Base-by-base conservation (phyloP, 1,140 invertebrate species). In the Whitmania pigra region DNA sequence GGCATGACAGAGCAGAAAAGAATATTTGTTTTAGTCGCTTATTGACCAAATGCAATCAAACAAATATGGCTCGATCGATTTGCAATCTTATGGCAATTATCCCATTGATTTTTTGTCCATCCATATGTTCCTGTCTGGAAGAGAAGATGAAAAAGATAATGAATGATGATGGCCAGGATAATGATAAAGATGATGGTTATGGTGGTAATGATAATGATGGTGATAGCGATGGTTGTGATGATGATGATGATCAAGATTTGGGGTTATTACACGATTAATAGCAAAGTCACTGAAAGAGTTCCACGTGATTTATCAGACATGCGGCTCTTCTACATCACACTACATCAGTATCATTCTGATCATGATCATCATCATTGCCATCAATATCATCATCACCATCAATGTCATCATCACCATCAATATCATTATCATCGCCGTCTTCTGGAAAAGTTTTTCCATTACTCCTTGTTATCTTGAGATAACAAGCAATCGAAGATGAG, bases 401-500 rank as follows among this genome's bases (percentile, higher is more conserved):
- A 57, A 4, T 9, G 9, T 57, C 25, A 57, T n/a, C 25, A 57
- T 57, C 25, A 57, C 9, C 25, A n/a, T 5, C 54, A 57, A 9
- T 20, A 25, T 57, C 20, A 57, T 57, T 57, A 57, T n/a, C 20
- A 57, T n/a, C 54, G 20, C 5, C 25, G 20, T 5, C 20, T 2
- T 5, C 25, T 57, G 25, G 29, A 63, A 25, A 18, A 15, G 29
- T 22, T 25, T 63, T 63, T 63, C 22, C 29, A 25, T 63, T 63
- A 63, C 57, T 63, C 43, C 43, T 49, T 49, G 43, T 49, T 49
- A 49, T 49, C 43, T 49, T 49, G 43, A 49, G 43, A 49, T 49
- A 49, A 49, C 43, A 49, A 49, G 43, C 43, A 13, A 63, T 25
- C 57, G 57, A 63, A 25, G 57, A 63, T 63, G 57, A 63, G 11